Evolutionary conservation across 2,113 vertebrate species (phyloP).

Genomic region (Pelecanus crispus): DNA sequence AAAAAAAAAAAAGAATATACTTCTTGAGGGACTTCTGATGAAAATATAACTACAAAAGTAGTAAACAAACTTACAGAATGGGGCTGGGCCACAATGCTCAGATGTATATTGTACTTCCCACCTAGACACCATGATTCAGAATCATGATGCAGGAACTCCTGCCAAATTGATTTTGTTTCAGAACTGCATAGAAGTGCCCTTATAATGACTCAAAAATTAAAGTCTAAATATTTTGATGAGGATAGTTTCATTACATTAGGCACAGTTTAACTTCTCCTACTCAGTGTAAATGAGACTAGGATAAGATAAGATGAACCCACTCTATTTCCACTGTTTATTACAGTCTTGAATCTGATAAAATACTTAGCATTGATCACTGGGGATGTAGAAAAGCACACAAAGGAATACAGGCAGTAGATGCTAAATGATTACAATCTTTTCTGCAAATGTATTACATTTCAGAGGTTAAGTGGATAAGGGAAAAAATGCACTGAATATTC

Average conservation of each 20-base stretch:
- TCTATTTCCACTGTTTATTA: slow-evolving; percentile 39
- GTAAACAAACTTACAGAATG: not conserved
- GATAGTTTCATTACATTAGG: slow-evolving; percentile 34
- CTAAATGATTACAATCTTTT: slow-evolving; percentile 47
- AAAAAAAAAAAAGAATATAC: not conserved
- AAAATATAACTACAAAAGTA: not conserved
- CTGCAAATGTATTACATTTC: slow-evolving; percentile 54
- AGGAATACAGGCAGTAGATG: slow-evolving; percentile 25
- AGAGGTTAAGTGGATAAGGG: slow-evolving; percentile 44
- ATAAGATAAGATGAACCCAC: slow-evolving; percentile 31
- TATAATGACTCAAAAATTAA: slow-evolving; percentile 48
- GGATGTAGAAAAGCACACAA: slow-evolving; percentile 30
- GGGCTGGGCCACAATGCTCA: not conserved
- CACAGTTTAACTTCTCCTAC: not conserved
- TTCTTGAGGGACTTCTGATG: not conserved
- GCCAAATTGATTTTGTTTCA: slow-evolving; percentile 1
- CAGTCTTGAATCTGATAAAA: slow-evolving; percentile 40
- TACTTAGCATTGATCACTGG: slow-evolving; percentile 41
- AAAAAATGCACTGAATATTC: slow-evolving; percentile 40
- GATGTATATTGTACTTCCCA: not conserved
- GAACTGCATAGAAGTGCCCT: not conserved
- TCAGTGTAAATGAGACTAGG: slow-evolving; percentile 18
- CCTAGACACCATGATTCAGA: not conserved
- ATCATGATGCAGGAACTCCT: not conserved
- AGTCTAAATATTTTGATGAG: slow-evolving; percentile 49